Conservation (phyloP, 2,888 invertebrate species). For the Coenonympha arcania region DNA sequence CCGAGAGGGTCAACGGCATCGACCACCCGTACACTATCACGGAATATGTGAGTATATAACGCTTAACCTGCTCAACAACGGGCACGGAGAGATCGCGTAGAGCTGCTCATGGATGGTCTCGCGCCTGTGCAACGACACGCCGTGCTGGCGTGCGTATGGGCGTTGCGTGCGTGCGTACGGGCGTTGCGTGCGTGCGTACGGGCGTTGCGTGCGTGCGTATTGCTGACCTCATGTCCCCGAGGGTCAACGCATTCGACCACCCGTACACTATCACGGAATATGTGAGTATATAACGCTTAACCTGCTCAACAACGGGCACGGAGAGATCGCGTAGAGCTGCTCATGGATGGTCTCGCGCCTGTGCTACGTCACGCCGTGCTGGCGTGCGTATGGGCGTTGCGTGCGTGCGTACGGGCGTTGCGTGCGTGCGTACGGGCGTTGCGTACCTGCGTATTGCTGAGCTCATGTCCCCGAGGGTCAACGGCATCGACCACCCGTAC, state of each 20-base stretch:
- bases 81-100: conserved; percentile 99
- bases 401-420: no score
- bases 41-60: conserved; percentile 95
- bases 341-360: conserved; percentile 96
- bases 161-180: conserved; percentile 96
- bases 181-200: conserved; percentile 96
- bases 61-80: conserved; percentile 94
- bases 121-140: conserved; percentile 95
- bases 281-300: conserved; percentile 85
- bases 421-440: no score
- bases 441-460: conserved; percentile 98
- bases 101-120: conserved; percentile 97
- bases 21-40: conserved; percentile 98
- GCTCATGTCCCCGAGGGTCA: conserved; percentile 97
- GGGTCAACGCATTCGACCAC: conserved; percentile 98
- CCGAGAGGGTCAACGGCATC: conserved; percentile 97
- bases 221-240: conserved; percentile 98
- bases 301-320: conserved; percentile 97
- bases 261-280: conserved; percentile 99
- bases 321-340: conserved; percentile 96
- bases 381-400: no score
- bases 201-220: conserved; percentile 98
- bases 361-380: conserved; percentile 98
- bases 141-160: conserved; percentile 94
- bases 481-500: conserved; percentile 98